Evolutionary conservation across 2,888 invertebrate genomes (phyloP).

Genomic region (Machimus rusticus): DNA sequence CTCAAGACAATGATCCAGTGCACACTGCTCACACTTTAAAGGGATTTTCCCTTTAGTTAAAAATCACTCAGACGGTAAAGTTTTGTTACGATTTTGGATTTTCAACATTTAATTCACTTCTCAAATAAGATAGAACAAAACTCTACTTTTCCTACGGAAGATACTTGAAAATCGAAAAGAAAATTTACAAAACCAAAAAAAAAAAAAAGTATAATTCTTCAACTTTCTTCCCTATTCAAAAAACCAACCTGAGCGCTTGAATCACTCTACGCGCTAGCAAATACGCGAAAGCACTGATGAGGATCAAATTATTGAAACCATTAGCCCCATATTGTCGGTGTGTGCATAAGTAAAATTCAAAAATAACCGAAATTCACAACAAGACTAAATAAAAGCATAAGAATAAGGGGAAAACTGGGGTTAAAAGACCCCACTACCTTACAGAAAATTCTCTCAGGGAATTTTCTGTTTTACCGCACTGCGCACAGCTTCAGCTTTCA

Average conservation of each 20-base stretch:
- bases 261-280: slow-evolving; percentile 65
- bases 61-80: neutral
- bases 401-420: neutral
- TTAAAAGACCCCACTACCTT: neutral
- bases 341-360: slow-evolving; percentile 44
- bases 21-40: neutral
- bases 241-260: slow-evolving; percentile 64
- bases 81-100: neutral
- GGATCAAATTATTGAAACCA: slow-evolving; percentile 59
- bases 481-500: neutral
- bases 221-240: neutral
- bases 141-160: neutral
- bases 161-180: neutral
- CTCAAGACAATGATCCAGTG: neutral
- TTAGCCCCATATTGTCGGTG: slow-evolving; percentile 55
- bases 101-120: neutral
- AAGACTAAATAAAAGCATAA: neutral
- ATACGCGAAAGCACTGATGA: slow-evolving; percentile 65
- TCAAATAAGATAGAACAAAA: neutral
- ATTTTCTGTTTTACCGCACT: neutral
- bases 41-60: neutral
- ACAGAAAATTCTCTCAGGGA: neutral
- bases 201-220: neutral
- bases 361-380: slow-evolving; percentile 32
- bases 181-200: slow-evolving; percentile 22